These are phyloP conservation scores for Sebastes diaconus DNA, from an alignment of 2,797 vertebrate genomes.

Conservation along the genomic window DNA sequence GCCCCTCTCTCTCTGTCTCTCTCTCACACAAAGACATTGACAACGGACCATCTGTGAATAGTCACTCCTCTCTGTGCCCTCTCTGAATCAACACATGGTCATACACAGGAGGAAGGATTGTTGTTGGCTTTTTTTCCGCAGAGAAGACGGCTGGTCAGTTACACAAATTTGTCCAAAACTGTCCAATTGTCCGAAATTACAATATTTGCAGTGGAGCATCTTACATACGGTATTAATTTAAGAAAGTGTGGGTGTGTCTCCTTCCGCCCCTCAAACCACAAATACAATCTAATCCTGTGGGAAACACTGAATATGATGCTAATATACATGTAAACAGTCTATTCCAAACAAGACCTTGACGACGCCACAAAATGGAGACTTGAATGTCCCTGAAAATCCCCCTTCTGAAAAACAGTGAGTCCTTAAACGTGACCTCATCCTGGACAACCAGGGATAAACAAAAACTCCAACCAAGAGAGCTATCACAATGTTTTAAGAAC, in stretches of 20 bases:
- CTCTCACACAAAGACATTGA: neutral
- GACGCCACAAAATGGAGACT: neutral
- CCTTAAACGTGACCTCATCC: neutral
- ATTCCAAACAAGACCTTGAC: neutral
- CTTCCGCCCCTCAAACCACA: neutral
- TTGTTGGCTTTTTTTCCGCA: neutral
- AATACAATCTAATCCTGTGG: neutral
- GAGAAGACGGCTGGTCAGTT: neutral
- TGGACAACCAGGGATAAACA: slow-evolving; percentile 11
- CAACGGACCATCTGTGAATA: neutral
- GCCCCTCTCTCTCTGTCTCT: neutral
- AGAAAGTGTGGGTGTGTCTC: neutral
- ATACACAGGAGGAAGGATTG: neutral
- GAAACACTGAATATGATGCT: neutral
- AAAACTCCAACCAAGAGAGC: neutral
- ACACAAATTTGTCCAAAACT: neutral
- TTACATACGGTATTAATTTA: neutral
- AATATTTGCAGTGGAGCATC: neutral
- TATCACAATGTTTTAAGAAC: neutral
- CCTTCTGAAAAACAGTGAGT: neutral
- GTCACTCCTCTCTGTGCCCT: neutral
- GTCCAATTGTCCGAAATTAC: neutral
- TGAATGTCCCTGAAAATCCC: slow-evolving; percentile 3
- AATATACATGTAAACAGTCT: neutral
- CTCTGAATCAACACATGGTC: neutral